Percentiles rank a stretch among this genome's conserved stretches.
phyloP scores from a whole-genome alignment of 64 coral and sea anemone genomes.

The Platygyra sinensis region DNA sequence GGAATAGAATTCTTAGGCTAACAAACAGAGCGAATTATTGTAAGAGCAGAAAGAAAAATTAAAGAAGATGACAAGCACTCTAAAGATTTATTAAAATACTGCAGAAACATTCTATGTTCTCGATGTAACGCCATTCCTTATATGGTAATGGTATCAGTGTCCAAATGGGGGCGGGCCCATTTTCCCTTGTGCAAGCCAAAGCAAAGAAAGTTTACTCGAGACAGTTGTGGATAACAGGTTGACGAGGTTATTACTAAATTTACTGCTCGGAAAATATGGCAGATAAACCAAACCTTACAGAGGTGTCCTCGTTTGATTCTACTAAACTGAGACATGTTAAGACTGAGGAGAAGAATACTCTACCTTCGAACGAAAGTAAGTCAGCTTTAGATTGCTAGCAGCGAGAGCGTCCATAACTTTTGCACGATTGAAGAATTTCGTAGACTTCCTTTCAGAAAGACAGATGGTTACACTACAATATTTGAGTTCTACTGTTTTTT shows the following conservation, averaged over 20 bases:
- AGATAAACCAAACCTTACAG: slow-evolving; percentile 24
- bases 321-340: slow-evolving; percentile 58
- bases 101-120: no score
- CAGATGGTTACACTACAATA: neutral
- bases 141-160: slow-evolving; percentile 15
- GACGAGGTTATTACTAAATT: neutral
- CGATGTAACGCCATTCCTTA: slow-evolving; percentile 31
- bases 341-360: slow-evolving; percentile 61
- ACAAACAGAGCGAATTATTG: no score
- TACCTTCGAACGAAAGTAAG: slow-evolving; percentile 75
- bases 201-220: neutral
- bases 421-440: slow-evolving; percentile 18
- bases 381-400: neutral
- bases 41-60: no score
- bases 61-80: no score
- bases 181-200: neutral
- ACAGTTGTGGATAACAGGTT: neutral
- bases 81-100: no score
- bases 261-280: slow-evolving; percentile 20
- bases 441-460: neutral
- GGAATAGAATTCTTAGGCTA: no score
- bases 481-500: neutral
- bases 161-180: slow-evolving; percentile 12
- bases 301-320: slow-evolving; percentile 53
- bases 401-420: neutral